These are phyloP conservation scores for Eilema depressum DNA, from an alignment of 2,888 invertebrate genomes.

Conservation along the genomic window DNA sequence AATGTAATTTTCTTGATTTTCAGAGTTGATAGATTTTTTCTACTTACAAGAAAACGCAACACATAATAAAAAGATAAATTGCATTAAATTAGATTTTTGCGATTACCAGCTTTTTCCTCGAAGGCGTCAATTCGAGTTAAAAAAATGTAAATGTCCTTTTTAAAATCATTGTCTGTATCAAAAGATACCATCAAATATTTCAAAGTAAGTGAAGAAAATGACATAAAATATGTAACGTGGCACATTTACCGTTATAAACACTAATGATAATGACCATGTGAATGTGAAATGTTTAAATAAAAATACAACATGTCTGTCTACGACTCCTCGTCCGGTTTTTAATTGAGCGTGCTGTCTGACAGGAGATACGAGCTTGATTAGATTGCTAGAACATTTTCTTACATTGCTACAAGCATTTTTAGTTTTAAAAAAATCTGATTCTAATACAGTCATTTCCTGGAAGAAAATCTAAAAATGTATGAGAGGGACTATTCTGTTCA, in stretches of 20 bases:
- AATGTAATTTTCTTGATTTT: no score
- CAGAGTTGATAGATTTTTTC: no score
- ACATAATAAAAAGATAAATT: no score
- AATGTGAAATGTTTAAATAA: slow-evolving; percentile 6
- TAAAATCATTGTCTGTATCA: background rate
- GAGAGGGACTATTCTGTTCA: no score
- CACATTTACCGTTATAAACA: slow-evolving; percentile 2
- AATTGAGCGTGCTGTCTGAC: slow-evolving; percentile 3
- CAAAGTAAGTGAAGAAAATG: slow-evolving; percentile 6
- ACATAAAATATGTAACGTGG: slow-evolving; percentile 9
- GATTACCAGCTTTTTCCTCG: no score
- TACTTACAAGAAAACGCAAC: no score
- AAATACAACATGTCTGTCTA: slow-evolving; percentile 11
- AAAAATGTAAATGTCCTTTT: background rate
- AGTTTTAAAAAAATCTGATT: background rate
- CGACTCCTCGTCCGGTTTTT: slow-evolving; percentile 11
- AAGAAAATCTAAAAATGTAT: background rate
- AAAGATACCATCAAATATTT: slow-evolving; percentile 6
- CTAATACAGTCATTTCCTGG: background rate
- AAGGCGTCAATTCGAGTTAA: background rate
- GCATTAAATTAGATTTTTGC: no score
- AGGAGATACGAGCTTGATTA: slow-evolving; percentile 2
- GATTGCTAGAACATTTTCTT: slow-evolving; percentile 2
- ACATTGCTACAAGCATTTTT: slow-evolving; percentile 2
- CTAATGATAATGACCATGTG: slow-evolving; percentile 11